Percentiles rank a stretch among this genome's conserved stretches.
Evolutionary conservation across 2,888 invertebrate genomes (phyloP).

Genomic region (Steinernema carpocapsae): DNA sequence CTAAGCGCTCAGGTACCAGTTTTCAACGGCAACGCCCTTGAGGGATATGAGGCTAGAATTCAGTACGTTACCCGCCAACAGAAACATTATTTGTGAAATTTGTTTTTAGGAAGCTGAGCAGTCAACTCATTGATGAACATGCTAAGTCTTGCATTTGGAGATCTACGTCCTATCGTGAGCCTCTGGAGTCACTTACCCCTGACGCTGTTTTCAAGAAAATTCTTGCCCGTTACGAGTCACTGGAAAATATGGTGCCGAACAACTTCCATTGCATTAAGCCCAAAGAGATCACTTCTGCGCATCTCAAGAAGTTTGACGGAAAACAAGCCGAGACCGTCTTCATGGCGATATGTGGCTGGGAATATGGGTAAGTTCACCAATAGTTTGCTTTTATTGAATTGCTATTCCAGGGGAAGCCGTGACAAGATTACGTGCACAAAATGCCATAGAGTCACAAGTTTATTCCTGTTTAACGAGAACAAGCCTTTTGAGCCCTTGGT

Average conservation of each 20-base stretch:
- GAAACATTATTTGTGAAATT: no score
- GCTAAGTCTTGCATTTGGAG: not conserved
- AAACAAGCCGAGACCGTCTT: not conserved
- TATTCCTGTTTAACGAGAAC: not conserved
- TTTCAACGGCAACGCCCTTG: not conserved
- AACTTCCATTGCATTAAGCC: not conserved
- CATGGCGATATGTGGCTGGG: slow-evolving; percentile 6
- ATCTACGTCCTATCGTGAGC: not conserved
- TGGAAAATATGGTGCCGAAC: not conserved
- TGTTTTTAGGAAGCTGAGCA: no score
- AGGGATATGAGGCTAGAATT: no score
- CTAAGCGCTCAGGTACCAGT: not conserved
- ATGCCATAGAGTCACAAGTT: not conserved
- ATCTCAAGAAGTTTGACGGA: slow-evolving; percentile 11
- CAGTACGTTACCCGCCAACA: no score
- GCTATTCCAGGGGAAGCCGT: not conserved
- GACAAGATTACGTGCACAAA: not conserved
- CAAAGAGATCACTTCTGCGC: not conserved
- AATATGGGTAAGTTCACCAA: not conserved
- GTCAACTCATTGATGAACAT: no score
- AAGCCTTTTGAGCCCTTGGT: not conserved
- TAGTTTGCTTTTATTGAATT: not conserved
- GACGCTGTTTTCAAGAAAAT: not conserved
- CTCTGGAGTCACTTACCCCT: not conserved
- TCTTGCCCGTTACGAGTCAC: not conserved